Evolutionary conservation across 2,113 vertebrate genomes (phyloP).

Genomic region (Malurus alboscapulatus): DNA sequence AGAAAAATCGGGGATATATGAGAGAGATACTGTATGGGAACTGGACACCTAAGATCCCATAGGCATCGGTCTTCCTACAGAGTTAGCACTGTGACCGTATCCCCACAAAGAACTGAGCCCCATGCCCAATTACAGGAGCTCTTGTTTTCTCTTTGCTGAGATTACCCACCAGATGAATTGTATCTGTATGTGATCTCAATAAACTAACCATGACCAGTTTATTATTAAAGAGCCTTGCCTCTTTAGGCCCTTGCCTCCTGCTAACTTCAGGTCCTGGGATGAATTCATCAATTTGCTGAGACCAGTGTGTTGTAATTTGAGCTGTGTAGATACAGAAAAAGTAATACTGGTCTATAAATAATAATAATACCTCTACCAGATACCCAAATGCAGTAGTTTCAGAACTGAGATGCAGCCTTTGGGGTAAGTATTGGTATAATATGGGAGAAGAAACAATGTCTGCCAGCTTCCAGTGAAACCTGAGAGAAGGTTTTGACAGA

Average conservation of each 20-base stretch:
- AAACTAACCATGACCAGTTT: not conserved
- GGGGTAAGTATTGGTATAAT: not conserved
- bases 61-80: not conserved
- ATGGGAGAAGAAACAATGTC: not conserved
- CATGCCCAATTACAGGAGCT: not conserved
- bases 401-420: not conserved
- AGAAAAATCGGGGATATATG: not conserved
- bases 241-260: not conserved
- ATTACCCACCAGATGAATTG: not conserved
- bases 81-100: not conserved
- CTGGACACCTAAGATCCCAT: not conserved
- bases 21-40: accelerated
- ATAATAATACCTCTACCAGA: not conserved
- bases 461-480: not conserved
- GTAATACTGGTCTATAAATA: not conserved
- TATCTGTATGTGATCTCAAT: not conserved
- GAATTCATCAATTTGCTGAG: not conserved
- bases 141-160: not conserved
- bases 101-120: not conserved
- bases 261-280: not conserved
- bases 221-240: not conserved
- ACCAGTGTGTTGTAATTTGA: not conserved
- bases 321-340: not conserved
- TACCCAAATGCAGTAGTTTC: not conserved
- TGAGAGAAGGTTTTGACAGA: not conserved